phyloP scores from a whole-genome alignment of 2,797 vertebrate species.

The Enteromius viviparus region DNA sequence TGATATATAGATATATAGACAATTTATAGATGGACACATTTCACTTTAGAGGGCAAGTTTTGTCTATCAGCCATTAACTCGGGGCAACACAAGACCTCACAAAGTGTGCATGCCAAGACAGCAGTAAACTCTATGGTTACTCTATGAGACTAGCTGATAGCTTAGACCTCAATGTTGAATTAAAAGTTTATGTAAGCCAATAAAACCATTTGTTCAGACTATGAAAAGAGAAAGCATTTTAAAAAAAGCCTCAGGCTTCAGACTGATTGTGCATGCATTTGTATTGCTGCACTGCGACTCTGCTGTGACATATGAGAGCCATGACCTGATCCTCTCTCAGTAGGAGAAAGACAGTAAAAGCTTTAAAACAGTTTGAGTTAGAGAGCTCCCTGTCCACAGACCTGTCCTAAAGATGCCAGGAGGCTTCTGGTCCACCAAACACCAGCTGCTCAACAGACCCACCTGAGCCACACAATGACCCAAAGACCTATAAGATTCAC shows the following conservation, averaged over 20 bases:
- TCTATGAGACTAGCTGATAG: background rate
- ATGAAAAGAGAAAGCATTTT: background rate
- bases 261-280: conserved; percentile 9
- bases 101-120: conserved; percentile 28
- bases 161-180: background rate
- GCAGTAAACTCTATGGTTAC: conserved; percentile 1
- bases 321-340: conserved; percentile 10
- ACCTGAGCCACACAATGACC: conserved; percentile 19
- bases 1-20: conserved; percentile 61
- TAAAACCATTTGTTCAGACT: conserved; percentile 19
- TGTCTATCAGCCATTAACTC: conserved; percentile 67
- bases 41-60: too few species aligned
- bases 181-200: conserved; percentile 22
- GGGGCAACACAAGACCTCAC: conserved; percentile 57
- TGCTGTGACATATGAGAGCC: conserved; percentile 21
- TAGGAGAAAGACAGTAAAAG: conserved; percentile 33
- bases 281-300: conserved; percentile 25
- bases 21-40: background rate
- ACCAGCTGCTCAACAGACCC: conserved; percentile 32
- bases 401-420: conserved; percentile 40
- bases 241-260: conserved; percentile 23
- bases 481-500: conserved; percentile 7
- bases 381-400: conserved; percentile 44
- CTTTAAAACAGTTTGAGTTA: conserved; percentile 39
- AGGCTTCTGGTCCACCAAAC: conserved; percentile 22